A percentile compares a stretch with the other conserved stretches of the same genome.
phyloP scores from a whole-genome alignment of 2,113 vertebrate species.

The Actinemys pallida region DNA sequence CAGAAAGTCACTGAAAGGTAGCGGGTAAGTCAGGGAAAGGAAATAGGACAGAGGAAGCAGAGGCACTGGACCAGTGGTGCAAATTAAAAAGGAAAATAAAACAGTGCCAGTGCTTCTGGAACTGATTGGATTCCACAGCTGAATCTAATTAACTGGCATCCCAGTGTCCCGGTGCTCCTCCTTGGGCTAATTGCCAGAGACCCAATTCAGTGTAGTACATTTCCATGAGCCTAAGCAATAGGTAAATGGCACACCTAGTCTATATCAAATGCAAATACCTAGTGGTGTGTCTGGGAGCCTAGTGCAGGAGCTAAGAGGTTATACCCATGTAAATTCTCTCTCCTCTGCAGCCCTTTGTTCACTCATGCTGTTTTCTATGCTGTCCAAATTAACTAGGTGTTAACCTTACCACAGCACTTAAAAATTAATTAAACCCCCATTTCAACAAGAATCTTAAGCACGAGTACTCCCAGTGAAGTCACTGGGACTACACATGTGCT shows the following conservation, averaged over 20 bases:
- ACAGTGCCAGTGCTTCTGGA: neutral
- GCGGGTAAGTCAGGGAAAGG: neutral
- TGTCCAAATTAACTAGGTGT: neutral
- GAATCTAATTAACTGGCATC: neutral
- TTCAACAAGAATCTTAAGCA: neutral
- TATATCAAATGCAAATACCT: neutral
- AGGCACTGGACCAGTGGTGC: neutral
- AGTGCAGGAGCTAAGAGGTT: neutral
- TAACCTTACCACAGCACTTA: neutral
- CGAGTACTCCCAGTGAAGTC: neutral
- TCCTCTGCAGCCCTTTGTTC: neutral
- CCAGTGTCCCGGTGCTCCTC: neutral
- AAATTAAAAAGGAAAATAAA: constrained; percentile 11
- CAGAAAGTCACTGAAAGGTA: neutral
- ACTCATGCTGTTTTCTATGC: neutral
- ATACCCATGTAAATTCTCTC: neutral
- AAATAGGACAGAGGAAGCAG: neutral
- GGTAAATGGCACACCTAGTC: neutral
- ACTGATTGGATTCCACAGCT: neutral
- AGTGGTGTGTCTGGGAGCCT: neutral
- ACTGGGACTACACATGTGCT: rapidly evolving
- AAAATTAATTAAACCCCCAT: rapidly evolving
- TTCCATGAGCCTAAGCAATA: neutral
- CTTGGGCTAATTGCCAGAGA: neutral
- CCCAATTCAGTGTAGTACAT: neutral